Base-by-base conservation (phyloP, 1,140 invertebrate genomes). In the Ladona fulva region DNA sequence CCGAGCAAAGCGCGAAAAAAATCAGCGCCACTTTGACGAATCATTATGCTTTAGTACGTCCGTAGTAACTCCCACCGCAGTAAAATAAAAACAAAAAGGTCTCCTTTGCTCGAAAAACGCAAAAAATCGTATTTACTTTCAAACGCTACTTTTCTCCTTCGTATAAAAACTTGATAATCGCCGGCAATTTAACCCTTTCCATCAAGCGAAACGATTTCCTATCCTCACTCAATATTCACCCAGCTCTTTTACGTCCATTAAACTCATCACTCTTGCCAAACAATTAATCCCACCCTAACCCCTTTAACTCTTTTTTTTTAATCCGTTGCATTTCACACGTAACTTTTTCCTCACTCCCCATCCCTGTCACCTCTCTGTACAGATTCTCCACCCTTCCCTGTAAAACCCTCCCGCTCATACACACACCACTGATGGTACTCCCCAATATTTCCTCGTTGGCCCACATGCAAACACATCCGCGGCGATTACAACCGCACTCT, bases 401-500 rank as follows among this genome's bases (percentile, higher is more conserved):
- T 22, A 66, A 37, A 66, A 66, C 52, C 19, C 52, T 66, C 52
- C n/a, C 52, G 52, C 16, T 16, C 52, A 22, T 22, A 66, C 52
- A 66, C 52, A 66, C n/a, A n/a, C n/a, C n/a, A n/a, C n/a, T n/a
- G n/a, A n/a, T n/a, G n/a, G n/a, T n/a, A n/a, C 52, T 16, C 52
- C 52, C 14, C 52, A 66, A 66, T 37, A 37, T 37, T 37, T 37
- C 29, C 29, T 8, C 29, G 3, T 8, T 37, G 3, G 52, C 52
- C n/a, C 52, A 66, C 52, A 66, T 22, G 1, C 52, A 3, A 19
- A 22, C 52, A 66, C 52, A 66, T 19, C 16, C 52, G 1, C 52
- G n/a, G 52, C 52, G 52, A 66, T 66, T 66, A 66, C 52, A 66
- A 66, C 52, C 52, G 52, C 52, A 66, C 52, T 66, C 14, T 66